phyloP scores from a whole-genome alignment of 2,888 invertebrate species.

The Pardosa pseudoannulata region DNA sequence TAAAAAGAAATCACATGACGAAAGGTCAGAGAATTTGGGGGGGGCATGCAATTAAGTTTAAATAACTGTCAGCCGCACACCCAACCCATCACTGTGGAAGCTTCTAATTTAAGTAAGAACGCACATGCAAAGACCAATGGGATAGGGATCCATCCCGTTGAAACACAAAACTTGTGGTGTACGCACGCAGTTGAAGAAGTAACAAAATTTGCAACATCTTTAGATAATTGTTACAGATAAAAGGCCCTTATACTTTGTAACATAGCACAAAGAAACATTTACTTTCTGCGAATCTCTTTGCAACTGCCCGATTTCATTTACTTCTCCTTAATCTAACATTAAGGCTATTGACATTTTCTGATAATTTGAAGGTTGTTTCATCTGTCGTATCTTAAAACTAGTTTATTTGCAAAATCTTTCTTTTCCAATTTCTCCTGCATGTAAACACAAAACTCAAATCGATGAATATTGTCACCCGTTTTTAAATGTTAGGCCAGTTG shows the following conservation, averaged over 20 bases:
- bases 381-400: background rate
- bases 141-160: constrained; percentile 9
- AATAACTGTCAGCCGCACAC: background rate
- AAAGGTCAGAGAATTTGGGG: background rate
- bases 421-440: background rate
- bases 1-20: background rate
- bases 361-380: constrained; percentile 7
- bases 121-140: background rate
- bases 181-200: constrained; percentile 9
- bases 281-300: background rate
- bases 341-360: background rate
- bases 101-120: background rate
- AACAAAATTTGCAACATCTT: constrained; percentile 29
- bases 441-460: background rate
- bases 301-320: background rate
- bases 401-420: background rate
- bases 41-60: background rate
- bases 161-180: constrained; percentile 8
- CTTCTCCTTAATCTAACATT: background rate
- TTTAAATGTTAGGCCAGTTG: background rate
- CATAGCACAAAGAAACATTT: background rate
- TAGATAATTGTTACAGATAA: constrained; percentile 24
- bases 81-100: background rate
- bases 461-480: background rate
- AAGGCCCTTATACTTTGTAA: constrained; percentile 10